Base-by-base conservation (phyloP, 2,888 invertebrate species). In the Rhagium mordax region DNA sequence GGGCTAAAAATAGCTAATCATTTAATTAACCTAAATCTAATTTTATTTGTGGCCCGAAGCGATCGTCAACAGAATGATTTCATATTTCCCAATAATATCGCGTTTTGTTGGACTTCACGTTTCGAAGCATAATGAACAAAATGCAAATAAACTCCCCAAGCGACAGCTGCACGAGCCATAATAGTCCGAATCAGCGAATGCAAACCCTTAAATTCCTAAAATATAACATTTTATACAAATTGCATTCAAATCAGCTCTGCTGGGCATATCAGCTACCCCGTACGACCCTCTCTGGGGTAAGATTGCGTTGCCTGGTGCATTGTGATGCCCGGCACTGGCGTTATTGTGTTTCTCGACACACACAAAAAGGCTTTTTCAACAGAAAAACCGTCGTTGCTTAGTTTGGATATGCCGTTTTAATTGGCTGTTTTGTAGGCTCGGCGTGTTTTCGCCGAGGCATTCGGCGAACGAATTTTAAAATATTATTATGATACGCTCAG, bases 211-310 rank as follows among this genome's bases (percentile, higher is more conserved):
- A 81, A 79, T 78, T 78, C 72, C 75, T 55, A 74, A 78, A 82
- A 82, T 82, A 81, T 81, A 77, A 79, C 79, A 77, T 81, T 78
- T 79, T 79, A 83, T 82, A 82, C 84, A 84, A 84, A 84, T 84
- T 82, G 82, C 82, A 84, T 84, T 84, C 83, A 84, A 83, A 84
- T 84, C 83, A 82, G 80, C 72, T 55, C 67, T n/a, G 33, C 10
- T 47, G 61, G 61, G 61, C 61, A 47, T 29, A 13, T n/a, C 47
- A 15, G 5, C 65, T 33, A 33, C 53, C 55, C 53, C 64, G 49
- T 16, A 53, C 20, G 24, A 48, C 65, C 65, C 65, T 55, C 33
- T 21, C 21, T 29, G 41, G 20, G 67, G 67, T 41, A 67, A 67
- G 67, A 57, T 47, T 41, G 61, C 61, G 61, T 41, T 61, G 61